phyloP scores from a whole-genome alignment of 1,140 invertebrate genomes.

The Caerostris extrusa region DNA sequence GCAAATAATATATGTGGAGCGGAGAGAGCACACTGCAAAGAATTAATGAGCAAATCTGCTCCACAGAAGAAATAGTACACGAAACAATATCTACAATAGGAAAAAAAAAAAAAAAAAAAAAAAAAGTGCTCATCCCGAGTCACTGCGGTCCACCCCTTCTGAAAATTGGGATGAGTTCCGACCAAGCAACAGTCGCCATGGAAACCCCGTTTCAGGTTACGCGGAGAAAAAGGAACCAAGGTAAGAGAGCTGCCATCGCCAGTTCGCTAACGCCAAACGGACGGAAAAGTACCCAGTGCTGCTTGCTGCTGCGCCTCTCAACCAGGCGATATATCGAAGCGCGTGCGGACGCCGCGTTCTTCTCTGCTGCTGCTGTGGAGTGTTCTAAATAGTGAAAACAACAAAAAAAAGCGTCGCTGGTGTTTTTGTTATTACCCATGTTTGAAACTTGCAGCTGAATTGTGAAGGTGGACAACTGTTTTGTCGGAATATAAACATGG shows the following conservation, averaged over 20 bases:
- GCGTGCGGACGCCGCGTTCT: not conserved
- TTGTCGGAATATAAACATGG: constrained; percentile 27
- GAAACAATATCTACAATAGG: not conserved
- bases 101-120: constrained; percentile 12
- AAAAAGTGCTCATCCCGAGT: constrained; percentile 32
- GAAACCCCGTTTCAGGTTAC: constrained; percentile 74
- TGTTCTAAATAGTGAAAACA: not conserved
- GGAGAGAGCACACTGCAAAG: constrained; percentile 23
- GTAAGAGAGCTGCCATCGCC: constrained; percentile 32
- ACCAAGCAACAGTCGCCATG: constrained; percentile 59
- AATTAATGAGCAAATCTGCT: constrained; percentile 15
- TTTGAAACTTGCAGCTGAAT: not conserved
- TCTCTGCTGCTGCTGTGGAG: not conserved
- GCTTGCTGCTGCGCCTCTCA: not conserved
- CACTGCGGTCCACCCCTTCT: constrained; percentile 63
- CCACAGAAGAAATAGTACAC: not conserved
- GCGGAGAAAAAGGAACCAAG: constrained; percentile 35
- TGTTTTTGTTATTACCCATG: constrained; percentile 21
- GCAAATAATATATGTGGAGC: not conserved
- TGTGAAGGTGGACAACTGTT: constrained; percentile 16
- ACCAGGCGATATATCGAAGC: constrained; percentile 39
- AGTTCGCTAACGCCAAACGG: constrained; percentile 70
- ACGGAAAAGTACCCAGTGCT: constrained; percentile 1
- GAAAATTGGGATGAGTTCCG: constrained; percentile 34
- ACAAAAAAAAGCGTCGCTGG: not conserved